Conservation (phyloP, 2,797 vertebrate species). For the Podarcis lilfordi region DNA sequence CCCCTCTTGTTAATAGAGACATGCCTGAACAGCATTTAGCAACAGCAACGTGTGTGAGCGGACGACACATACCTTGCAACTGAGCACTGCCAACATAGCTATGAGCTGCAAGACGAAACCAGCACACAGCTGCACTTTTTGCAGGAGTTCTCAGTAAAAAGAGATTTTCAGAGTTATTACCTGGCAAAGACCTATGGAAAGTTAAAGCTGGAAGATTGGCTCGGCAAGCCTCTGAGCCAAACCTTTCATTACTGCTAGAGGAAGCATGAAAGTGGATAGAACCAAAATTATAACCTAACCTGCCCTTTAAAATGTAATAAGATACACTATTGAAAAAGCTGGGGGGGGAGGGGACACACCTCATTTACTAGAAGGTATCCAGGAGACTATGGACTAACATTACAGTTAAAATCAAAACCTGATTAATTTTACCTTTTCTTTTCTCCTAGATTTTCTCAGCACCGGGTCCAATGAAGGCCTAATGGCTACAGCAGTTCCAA, state of each 20-base stretch:
- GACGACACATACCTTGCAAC: slow-evolving; percentile 76
- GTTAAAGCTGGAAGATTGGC: slow-evolving; percentile 74
- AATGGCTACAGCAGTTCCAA: no score
- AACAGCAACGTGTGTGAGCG: slow-evolving; percentile 74
- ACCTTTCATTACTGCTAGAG: slow-evolving; percentile 65
- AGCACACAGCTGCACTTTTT: slow-evolving; percentile 80
- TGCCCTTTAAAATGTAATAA: slow-evolving; percentile 55
- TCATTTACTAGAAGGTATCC: slow-evolving; percentile 39
- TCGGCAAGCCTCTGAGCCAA: slow-evolving; percentile 65
- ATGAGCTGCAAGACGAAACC: slow-evolving; percentile 83
- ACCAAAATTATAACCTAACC: slow-evolving; percentile 44
- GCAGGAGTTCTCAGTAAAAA: slow-evolving; percentile 76
- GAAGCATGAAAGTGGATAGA: slow-evolving; percentile 56
- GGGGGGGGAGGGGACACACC: no score
- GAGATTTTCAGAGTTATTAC: slow-evolving; percentile 76
- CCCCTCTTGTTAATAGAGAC: slow-evolving; percentile 75
- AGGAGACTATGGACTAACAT: slow-evolving; percentile 13
- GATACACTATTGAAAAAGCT: slow-evolving; percentile 27
- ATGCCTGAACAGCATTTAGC: slow-evolving; percentile 75
- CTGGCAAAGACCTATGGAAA: slow-evolving; percentile 80
- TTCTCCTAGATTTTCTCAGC: background rate
- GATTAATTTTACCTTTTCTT: background rate
- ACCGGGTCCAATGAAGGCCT: no score
- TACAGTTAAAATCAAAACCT: slow-evolving; percentile 19
- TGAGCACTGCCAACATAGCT: slow-evolving; percentile 74